Evolutionary conservation across 2,888 invertebrate genomes (phyloP).

Genomic region (Clusia tigrina): DNA sequence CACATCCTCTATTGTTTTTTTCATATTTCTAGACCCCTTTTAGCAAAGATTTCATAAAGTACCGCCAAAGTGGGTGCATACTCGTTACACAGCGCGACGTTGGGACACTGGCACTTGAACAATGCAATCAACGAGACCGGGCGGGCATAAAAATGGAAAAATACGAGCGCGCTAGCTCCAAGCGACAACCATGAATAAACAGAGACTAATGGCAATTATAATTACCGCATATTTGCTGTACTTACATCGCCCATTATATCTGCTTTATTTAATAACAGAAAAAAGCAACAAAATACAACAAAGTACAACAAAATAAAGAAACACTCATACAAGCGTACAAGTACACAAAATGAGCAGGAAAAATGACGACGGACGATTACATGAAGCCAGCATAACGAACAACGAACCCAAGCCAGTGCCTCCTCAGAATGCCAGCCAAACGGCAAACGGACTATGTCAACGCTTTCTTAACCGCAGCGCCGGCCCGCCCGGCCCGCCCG

Average conservation of each 20-base stretch:
- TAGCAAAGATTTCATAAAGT: too few relatives aligned
- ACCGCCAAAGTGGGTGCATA: too few relatives aligned
- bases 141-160: too few relatives aligned
- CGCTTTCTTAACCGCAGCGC: background rate
- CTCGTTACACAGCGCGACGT: too few relatives aligned
- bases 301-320: background rate
- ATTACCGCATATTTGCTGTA: conserved; percentile 4
- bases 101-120: too few relatives aligned
- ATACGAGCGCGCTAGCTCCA: too few relatives aligned
- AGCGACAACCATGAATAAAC: conserved; percentile 1
- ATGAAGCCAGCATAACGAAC: conserved; percentile 54
- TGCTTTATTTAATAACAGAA: conserved; percentile 5
- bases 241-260: background rate
- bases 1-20: too few relatives aligned
- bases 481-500: background rate
- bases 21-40: too few relatives aligned
- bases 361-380: conserved; percentile 43
- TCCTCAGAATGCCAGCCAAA: background rate
- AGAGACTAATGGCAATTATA: conserved; percentile 5
- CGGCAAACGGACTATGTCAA: background rate
- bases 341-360: conserved; percentile 13
- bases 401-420: conserved; percentile 45
- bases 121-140: too few relatives aligned
- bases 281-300: background rate
- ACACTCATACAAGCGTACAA: background rate